Evolutionary conservation across 92 coral and sea anemone genomes (phyloP).

Genomic region (Nematostella vectensis): DNA sequence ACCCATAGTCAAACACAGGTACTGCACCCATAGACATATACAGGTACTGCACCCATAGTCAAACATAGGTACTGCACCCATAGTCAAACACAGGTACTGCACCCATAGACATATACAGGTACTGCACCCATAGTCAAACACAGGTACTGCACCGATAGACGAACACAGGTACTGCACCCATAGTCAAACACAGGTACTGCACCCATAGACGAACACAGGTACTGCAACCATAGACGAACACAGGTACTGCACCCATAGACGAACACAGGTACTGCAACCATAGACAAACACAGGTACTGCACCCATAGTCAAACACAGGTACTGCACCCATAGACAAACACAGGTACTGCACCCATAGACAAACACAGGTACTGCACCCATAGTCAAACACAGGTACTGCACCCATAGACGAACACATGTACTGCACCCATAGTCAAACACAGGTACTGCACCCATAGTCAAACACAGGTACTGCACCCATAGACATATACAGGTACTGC

Average conservation of each 20-base stretch:
- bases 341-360: neutral
- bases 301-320: constrained; percentile 54
- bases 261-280: too few species aligned
- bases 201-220: constrained; percentile 55
- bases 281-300: constrained; percentile 67
- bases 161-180: too few species aligned
- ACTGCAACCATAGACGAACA: neutral
- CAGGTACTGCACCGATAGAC: neutral
- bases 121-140: neutral
- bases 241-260: neutral
- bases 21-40: neutral
- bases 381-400: constrained; percentile 67
- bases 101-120: constrained; percentile 54
- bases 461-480: constrained; percentile 76
- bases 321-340: neutral
- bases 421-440: neutral
- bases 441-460: neutral
- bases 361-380: too few species aligned
- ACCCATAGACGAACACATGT: constrained; percentile 54
- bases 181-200: constrained; percentile 67
- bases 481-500: constrained; percentile 34
- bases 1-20: constrained; percentile 54
- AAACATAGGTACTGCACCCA: too few species aligned
- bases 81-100: constrained; percentile 67
- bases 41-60: neutral